Percentiles rank a stretch among this genome's conserved stretches.
Conservation (phyloP, 2,113 vertebrate species). For the Merops nubicus region DNA sequence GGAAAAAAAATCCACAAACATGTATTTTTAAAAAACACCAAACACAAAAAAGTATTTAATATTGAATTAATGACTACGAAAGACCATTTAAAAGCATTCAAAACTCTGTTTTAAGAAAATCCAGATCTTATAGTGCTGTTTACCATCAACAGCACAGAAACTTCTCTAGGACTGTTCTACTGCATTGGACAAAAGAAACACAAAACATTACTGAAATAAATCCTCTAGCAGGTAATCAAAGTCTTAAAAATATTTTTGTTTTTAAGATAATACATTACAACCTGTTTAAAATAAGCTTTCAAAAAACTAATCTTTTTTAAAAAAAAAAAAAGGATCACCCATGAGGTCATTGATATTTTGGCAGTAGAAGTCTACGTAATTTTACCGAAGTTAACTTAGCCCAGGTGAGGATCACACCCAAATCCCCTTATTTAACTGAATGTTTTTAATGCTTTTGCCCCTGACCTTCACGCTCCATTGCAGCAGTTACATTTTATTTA, state of each 20-base stretch:
- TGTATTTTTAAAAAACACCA: not conserved
- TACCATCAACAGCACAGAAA: not conserved
- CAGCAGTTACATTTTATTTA: slow-evolving; percentile 42
- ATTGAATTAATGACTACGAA: not conserved
- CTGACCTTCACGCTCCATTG: slow-evolving; percentile 4
- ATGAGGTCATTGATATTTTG: not conserved
- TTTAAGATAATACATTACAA: not conserved
- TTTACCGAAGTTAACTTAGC: not conserved
- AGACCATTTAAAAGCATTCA: not conserved
- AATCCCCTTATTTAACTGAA: slow-evolving; percentile 22
- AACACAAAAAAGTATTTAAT: not conserved
- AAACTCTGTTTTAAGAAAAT: not conserved
- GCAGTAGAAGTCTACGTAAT: not conserved
- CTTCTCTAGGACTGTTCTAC: not conserved
- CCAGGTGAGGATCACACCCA: slow-evolving; percentile 1
- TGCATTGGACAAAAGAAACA: not conserved
- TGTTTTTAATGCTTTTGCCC: slow-evolving; percentile 18
- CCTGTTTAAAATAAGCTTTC: not conserved
- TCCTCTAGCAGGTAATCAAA: not conserved
- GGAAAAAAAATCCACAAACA: not conserved
- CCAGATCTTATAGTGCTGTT: not conserved
- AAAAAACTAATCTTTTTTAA: not conserved
- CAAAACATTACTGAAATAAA: not conserved
- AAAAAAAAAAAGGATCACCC: not conserved
- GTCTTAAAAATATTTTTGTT: not conserved